A percentile compares a stretch with the other conserved stretches of the same genome.
phyloP scores from a whole-genome alignment of 2,797 vertebrate genomes.

The Coluber constrictor region DNA sequence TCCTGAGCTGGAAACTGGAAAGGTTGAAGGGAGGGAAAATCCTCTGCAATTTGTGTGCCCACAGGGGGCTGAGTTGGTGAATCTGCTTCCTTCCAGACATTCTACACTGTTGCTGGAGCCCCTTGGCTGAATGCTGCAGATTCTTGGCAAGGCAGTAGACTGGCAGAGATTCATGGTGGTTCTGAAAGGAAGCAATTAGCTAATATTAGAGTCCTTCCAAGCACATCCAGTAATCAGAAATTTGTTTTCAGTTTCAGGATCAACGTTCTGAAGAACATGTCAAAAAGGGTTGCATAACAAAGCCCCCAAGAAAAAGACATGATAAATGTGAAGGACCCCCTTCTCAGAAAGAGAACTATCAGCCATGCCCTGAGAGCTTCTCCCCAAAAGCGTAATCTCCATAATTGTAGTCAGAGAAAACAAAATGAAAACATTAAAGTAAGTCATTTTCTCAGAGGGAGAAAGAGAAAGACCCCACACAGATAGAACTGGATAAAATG shows the following conservation, averaged over 20 bases:
- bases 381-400: slow-evolving; percentile 48
- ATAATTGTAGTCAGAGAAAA: slow-evolving; percentile 91
- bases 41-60: background rate
- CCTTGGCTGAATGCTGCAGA: background rate
- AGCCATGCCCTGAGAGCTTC: background rate
- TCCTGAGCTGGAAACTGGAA: background rate
- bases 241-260: background rate
- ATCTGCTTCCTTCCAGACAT: background rate
- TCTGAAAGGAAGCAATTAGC: background rate
- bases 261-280: no score
- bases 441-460: slow-evolving; percentile 84
- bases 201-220: background rate
- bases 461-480: slow-evolving; percentile 54
- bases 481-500: background rate
- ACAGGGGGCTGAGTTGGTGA: background rate
- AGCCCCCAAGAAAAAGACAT: no score
- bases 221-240: background rate
- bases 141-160: background rate
- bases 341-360: background rate
- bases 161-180: background rate
- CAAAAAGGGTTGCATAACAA: no score
- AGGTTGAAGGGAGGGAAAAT: background rate
- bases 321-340: no score
- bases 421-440: slow-evolving; percentile 92
- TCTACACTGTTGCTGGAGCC: background rate